Base-by-base conservation (phyloP, 2,888 invertebrate genomes). In the Drosophila meridionalis region DNA sequence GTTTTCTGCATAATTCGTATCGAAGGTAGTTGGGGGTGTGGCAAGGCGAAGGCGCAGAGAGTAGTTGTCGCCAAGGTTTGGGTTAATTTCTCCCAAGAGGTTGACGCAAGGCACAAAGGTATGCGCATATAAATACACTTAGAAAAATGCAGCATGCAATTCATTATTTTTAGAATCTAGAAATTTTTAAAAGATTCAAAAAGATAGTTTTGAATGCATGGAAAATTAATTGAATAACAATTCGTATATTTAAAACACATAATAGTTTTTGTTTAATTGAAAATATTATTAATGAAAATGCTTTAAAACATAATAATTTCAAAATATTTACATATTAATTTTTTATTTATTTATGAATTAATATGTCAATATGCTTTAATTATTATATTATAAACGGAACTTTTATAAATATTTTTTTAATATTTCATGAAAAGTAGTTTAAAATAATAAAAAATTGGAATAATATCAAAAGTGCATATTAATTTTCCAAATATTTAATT, bases 1-100 rank as follows among this genome's bases (percentile, higher is more conserved):
- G 84, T 79, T 81, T 87, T 84, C 85, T 85, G 84, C 88, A 89
- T 84, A 84, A 85, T 89, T 87, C 86, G 83, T 57, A 66, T 58
- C 40, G 26, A 7, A 45, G 57, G 28, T 45, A 59, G 61, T 11
- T 34, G 34, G 26, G 64, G 47, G 38, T 26, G 47, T 34, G 69
- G 20, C 11, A 36, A 40, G 57, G 56, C 30, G 30, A 45, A 56
- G 56, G 56, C 40, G 30, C 11, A 42, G 56, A 56, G 56, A 20
- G 56, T 8, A n/a, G 42, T 42, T 56, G 56, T 30, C 56, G 32
- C 42, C 56, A 42, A 40, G 38, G 45, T 58, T 26, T 59, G 76
- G 72, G 60, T 73, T 87, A 89, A 84, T 84, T 89, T 84, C 86
- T 82, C 84, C 90, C 90, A 72, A 76, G 86, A 70, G 84, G 62